Evolutionary conservation across 2,113 vertebrate genomes (phyloP).

Genomic region (Tragelaphus imberbis): DNA sequence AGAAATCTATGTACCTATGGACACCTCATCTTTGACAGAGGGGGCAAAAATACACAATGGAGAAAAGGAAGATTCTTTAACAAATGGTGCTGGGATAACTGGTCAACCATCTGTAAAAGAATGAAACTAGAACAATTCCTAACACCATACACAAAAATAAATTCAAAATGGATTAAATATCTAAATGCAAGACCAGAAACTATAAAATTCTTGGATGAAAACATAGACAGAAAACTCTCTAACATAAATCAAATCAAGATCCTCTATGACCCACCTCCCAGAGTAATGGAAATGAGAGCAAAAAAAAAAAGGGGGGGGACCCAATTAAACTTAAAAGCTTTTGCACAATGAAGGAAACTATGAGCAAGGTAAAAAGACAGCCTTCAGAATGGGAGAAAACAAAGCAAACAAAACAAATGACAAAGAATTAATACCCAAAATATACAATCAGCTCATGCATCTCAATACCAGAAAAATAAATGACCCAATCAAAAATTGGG

Average conservation of each 20-base stretch:
- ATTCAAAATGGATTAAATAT: not conserved
- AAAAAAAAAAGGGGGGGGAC: too few relatives aligned
- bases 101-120: not conserved
- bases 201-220: not conserved
- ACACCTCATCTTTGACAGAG: not conserved
- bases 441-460: not conserved
- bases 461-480: not conserved
- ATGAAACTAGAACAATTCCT: not conserved
- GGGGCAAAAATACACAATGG: not conserved
- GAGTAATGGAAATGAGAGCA: not conserved
- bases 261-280: not conserved
- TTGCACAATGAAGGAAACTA: not conserved
- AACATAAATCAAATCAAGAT: not conserved
- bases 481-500: not conserved
- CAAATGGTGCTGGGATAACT: not conserved
- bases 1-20: not conserved
- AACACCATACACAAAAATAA: not conserved
- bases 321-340: not conserved
- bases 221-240: not conserved
- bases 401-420: not conserved
- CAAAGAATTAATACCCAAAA: not conserved
- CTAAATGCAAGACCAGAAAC: not conserved
- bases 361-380: not conserved
- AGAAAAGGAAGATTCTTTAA: not conserved
- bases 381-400: not conserved